phyloP scores from a whole-genome alignment of 1,140 invertebrate species.

The Harlomillsia oculata region DNA sequence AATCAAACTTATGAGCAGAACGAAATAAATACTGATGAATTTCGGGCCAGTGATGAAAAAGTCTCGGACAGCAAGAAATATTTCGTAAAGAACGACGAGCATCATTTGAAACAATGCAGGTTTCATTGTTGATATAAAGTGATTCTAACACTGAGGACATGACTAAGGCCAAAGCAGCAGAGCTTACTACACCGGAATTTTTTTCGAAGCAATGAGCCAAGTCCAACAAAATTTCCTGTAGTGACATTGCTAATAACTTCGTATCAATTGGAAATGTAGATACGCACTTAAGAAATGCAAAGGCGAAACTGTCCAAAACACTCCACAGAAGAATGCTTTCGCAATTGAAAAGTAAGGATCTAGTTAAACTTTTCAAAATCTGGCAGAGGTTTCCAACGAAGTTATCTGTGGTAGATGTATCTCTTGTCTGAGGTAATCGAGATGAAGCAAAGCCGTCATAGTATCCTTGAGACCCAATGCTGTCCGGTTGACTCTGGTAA shows the following conservation, averaged over 20 bases:
- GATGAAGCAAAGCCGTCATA: no score
- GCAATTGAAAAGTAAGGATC: slow-evolving; percentile 12
- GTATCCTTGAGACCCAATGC: slow-evolving; percentile 6
- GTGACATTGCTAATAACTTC: slow-evolving; percentile 13
- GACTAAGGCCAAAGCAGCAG: background rate
- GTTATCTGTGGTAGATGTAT: slow-evolving; percentile 11
- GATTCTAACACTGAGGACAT: slow-evolving; percentile 9
- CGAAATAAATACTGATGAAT: slow-evolving; percentile 13
- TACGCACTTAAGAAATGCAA: slow-evolving; percentile 16
- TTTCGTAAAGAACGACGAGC: slow-evolving; percentile 14
- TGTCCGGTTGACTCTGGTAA: slow-evolving; percentile 9
- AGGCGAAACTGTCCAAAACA: slow-evolving; percentile 14
- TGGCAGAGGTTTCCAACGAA: slow-evolving; percentile 24
- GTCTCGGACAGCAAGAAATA: slow-evolving; percentile 6
- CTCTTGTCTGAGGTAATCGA: background rate
- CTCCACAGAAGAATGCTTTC: slow-evolving; percentile 22
- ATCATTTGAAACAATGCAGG: slow-evolving; percentile 16
- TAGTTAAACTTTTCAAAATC: slow-evolving; percentile 20
- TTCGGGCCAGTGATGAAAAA: slow-evolving; percentile 8
- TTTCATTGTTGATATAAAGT: slow-evolving; percentile 9
- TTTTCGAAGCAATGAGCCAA: slow-evolving; percentile 16
- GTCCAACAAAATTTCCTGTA: slow-evolving; percentile 32
- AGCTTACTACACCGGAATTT: background rate
- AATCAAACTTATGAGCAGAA: slow-evolving; percentile 4
- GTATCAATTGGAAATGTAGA: slow-evolving; percentile 16